Base-by-base conservation (phyloP, 2,797 vertebrate genomes). In the Gadopsis marmoratus region DNA sequence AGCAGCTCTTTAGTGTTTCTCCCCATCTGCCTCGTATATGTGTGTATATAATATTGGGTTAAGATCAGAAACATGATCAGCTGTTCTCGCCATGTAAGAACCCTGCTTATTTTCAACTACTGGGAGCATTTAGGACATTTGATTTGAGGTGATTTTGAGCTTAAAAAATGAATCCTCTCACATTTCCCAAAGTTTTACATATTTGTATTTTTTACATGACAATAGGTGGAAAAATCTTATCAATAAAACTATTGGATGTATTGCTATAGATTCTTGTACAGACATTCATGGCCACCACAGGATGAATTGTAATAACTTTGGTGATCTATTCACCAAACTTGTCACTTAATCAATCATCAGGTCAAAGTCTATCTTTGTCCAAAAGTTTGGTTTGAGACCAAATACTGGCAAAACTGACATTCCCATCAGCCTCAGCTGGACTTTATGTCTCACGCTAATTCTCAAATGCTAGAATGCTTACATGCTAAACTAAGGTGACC, bases 121-220 rank as follows among this genome's bases (percentile, higher is more conserved):
- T 33, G 16, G 21, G 16, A 31, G 21, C 61, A 21, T 7, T 21
- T 48, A 23, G 13, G 51, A 54, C 14, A 4, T 26, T 19, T 33
- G 19, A 16, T 35, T 47, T 47, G 4, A 69, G 7, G 21, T 10
- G 35, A 26, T 48, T 13, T 6, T 39, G 23, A 39, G 29, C n/a
- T 64, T 50, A n/a, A 66, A 19, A 23, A 11, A 35, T 29, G 13
- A 55, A 35, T 41, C 14, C 8, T 8, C 14, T 50, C 0, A 55
- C 10, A n/a, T 33, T 62, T 33, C 13, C 53, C 19, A 37, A 41
- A 43, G 3, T 0, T 43, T 33, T 23, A 6, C 12, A 47, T 23
- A 35, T 23, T 35, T 17, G 1, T 33, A 17, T 51, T 23, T 50
- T 0, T 0, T n/a, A n/a, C n/a, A n/a, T n/a, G n/a, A 1, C 6